phyloP scores from a whole-genome alignment of 2,888 invertebrate genomes.

The Pseudanteris insignis region DNA sequence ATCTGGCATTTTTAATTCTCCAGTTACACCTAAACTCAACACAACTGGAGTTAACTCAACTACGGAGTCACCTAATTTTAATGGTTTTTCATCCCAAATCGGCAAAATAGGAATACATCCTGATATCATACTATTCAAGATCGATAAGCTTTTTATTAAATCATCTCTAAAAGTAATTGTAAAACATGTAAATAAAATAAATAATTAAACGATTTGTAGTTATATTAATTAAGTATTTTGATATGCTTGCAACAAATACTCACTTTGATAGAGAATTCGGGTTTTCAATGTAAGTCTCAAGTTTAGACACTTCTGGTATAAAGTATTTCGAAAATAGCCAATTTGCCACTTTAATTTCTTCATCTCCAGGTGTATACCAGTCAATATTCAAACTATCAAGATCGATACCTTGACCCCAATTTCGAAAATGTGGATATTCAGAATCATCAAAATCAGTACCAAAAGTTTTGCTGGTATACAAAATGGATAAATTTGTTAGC shows the following conservation, averaged over 20 bases:
- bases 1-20: conserved; percentile 70
- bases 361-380: conserved; percentile 81
- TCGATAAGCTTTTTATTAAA: conserved; percentile 74
- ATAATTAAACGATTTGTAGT: too few relatives aligned
- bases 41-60: conserved; percentile 51
- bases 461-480: conserved; percentile 65
- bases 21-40: conserved; percentile 53
- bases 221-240: too few relatives aligned
- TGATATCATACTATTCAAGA: conserved; percentile 72
- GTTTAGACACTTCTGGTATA: conserved; percentile 71
- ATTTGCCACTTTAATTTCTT: conserved; percentile 76
- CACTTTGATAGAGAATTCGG: conserved; percentile 68
- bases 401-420: conserved; percentile 83
- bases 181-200: too few relatives aligned
- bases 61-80: conserved; percentile 67
- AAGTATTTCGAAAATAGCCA: conserved; percentile 74
- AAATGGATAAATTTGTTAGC: conserved; percentile 72
- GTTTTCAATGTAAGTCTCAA: conserved; percentile 69
- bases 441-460: conserved; percentile 73
- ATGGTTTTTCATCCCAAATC: conserved; percentile 72
- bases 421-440: conserved; percentile 76
- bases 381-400: conserved; percentile 74
- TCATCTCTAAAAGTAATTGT: conserved; percentile 72
- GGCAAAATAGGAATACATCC: conserved; percentile 77
- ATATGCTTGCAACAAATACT: too few relatives aligned